These are phyloP conservation scores for Scaptomyza tumidula DNA, from an alignment of 2,888 invertebrate genomes.

Conservation along the genomic window DNA sequence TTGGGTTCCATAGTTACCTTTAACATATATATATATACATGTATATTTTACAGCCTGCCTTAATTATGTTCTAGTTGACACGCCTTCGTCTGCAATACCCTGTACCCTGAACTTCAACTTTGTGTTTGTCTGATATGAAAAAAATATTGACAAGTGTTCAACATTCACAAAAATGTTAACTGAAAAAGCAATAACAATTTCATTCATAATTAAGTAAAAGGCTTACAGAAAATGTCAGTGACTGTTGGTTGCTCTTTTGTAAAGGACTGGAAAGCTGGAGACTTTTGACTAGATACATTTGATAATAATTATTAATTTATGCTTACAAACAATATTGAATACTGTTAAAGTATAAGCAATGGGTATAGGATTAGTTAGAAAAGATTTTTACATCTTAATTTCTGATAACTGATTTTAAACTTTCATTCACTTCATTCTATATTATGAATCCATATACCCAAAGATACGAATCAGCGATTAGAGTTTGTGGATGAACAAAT, in stretches of 20 bases:
- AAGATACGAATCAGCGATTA: conserved; percentile 16
- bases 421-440: background rate
- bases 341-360: too few relatives aligned
- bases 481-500: conserved; percentile 17
- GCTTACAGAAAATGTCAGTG: background rate
- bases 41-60: conserved; percentile 36
- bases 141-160: conserved; percentile 52
- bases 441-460: conserved; percentile 13
- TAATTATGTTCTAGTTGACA: conserved; percentile 67
- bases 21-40: background rate
- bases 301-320: too few relatives aligned
- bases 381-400: background rate
- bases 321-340: too few relatives aligned
- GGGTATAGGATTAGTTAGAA: too few relatives aligned
- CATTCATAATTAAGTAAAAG: conserved; percentile 13
- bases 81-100: background rate
- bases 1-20: background rate
- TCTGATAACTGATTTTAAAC: background rate
- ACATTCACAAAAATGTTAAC: conserved; percentile 42
- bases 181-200: conserved; percentile 52
- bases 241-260: conserved; percentile 18
- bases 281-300: background rate
- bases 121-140: conserved; percentile 5
- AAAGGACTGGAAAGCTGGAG: background rate
- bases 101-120: background rate